Evolutionary conservation across 2,888 invertebrate genomes (phyloP).

Genomic region (Corbicula japonica): DNA sequence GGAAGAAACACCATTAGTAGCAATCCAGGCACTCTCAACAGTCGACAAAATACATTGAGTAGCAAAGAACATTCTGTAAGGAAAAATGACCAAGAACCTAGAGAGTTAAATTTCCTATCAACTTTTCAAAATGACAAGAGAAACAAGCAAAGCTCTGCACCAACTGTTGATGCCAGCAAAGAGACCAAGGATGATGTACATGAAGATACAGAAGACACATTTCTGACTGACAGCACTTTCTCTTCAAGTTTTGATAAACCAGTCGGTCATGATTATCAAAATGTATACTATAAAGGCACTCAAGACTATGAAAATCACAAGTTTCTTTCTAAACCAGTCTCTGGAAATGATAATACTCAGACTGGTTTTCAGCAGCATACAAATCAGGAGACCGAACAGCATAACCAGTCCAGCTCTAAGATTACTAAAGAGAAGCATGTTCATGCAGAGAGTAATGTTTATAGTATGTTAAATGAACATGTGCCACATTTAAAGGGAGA

Average conservation of each 20-base stretch:
- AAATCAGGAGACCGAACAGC: not conserved
- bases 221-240: conserved; percentile 27
- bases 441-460: conserved; percentile 24
- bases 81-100: no score
- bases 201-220: not conserved
- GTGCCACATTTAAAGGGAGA: not conserved
- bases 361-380: not conserved
- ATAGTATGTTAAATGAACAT: conserved; percentile 32
- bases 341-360: not conserved
- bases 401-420: conserved; percentile 1
- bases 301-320: conserved; percentile 7
- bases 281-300: no score
- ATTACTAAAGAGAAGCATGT: conserved; percentile 11
- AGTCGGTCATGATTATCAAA: conserved; percentile 19
- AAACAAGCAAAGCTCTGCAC: no score
- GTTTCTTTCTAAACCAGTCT: conserved; percentile 1
- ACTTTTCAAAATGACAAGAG: no score
- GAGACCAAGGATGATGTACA: not conserved
- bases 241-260: conserved; percentile 18
- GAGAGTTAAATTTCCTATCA: no score
- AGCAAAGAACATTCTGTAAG: no score
- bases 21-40: no score
- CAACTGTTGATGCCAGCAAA: no score
- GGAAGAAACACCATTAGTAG: no score
- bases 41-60: no score